Conservation (phyloP, 1,140 invertebrate genomes). For the Pseudomyrmex pallidus region DNA sequence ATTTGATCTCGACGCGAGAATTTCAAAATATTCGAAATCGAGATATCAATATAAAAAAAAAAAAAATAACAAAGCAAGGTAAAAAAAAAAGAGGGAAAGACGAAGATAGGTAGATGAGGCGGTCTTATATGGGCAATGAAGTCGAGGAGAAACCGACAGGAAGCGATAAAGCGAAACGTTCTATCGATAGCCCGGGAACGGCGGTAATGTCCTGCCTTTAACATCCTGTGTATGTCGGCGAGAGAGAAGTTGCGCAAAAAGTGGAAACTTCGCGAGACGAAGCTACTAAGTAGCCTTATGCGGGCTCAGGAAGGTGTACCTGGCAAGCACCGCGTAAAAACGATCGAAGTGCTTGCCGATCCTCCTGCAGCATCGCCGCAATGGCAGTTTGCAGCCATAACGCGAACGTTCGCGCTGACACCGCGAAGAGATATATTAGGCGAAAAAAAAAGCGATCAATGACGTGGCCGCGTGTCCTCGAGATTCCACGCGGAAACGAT, state of each 20-base stretch:
- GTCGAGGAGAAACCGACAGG: conserved; percentile 61
- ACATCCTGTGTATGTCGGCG: conserved; percentile 53
- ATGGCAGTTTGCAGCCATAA: conserved; percentile 44
- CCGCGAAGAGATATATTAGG: conserved; percentile 16
- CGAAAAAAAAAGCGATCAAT: conserved; percentile 59
- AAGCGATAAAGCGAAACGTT: conserved; percentile 73
- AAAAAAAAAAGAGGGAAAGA: not conserved
- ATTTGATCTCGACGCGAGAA: not conserved
- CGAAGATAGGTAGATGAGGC: not conserved
- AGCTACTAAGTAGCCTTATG: conserved; percentile 80
- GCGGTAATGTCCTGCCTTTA: conserved; percentile 54
- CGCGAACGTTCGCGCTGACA: conserved; percentile 34
- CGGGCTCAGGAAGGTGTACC: conserved; percentile 78
- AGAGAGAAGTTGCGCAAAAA: conserved; percentile 75
- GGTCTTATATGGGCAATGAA: not conserved
- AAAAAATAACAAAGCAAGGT: conserved; percentile 2
- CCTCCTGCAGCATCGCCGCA: conserved; percentile 23
- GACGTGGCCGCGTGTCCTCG: conserved; percentile 43
- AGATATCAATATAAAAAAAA: not conserved
- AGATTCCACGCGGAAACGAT: conserved; percentile 60
- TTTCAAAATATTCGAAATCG: not conserved
- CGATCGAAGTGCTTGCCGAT: conserved; percentile 36
- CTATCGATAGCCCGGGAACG: conserved; percentile 61
- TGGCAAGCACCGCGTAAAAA: conserved; percentile 78
- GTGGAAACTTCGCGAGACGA: conserved; percentile 75